Evolutionary conservation across 2,113 vertebrate species (phyloP).

Genomic region (Sprattus sprattus): DNA sequence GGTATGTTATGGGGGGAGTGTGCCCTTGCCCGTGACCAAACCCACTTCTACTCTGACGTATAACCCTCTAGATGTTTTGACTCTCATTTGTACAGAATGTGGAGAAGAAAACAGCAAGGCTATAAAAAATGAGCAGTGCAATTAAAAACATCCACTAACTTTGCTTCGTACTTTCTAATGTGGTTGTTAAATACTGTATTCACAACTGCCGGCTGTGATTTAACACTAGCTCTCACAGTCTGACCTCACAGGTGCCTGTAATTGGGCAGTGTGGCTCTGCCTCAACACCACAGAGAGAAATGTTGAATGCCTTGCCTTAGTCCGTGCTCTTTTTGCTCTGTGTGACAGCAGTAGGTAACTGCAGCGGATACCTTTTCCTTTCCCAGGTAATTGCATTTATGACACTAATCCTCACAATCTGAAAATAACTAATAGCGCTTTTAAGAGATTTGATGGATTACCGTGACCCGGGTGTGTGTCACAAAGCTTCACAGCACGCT

Average conservation of each 20-base stretch:
- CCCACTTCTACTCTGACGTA: too few species aligned
- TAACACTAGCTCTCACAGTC: not conserved
- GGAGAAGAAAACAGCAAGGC: too few species aligned
- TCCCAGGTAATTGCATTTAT: not conserved
- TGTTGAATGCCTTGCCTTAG: not conserved
- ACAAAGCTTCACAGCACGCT: constrained; percentile 5
- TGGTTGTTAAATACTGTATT: not conserved
- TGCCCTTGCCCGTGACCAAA: too few species aligned
- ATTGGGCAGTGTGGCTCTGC: not conserved
- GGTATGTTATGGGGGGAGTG: too few species aligned
- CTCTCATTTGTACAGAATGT: too few species aligned
- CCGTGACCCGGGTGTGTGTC: constrained; percentile 1
- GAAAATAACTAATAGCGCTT: not conserved
- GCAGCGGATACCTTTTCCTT: not conserved
- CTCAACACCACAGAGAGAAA: not conserved
- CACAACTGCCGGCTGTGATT: not conserved
- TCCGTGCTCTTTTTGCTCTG: not conserved
- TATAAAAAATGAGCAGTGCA: not conserved
- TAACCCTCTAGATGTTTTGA: too few species aligned
- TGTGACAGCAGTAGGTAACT: not conserved
- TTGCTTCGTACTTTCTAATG: not conserved
- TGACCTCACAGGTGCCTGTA: not conserved
- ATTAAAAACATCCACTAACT: not conserved
- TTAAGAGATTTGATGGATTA: not conserved
- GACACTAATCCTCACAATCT: not conserved